phyloP scores from a whole-genome alignment of 2,888 invertebrate species.

The Cotesia congregata region DNA sequence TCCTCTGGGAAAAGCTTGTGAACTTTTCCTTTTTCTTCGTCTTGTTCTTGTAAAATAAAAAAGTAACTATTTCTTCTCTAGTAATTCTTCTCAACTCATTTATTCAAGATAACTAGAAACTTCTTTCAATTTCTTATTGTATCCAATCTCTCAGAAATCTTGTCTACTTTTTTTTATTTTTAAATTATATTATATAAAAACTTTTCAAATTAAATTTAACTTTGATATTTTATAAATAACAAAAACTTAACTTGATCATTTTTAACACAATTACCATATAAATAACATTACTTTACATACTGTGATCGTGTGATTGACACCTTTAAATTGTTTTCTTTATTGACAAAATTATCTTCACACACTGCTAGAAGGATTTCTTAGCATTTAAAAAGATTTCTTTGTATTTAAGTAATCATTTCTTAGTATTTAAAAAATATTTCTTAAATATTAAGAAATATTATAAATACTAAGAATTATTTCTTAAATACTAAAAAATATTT shows the following conservation, averaged over 20 bases:
- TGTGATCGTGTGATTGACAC: neutral
- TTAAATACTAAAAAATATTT: too few relatives aligned
- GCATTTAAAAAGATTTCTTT: too few relatives aligned
- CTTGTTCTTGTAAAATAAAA: slow-evolving; percentile 20
- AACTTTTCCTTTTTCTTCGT: neutral
- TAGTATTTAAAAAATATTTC: too few relatives aligned
- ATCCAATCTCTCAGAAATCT: neutral
- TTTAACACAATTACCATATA: neutral
- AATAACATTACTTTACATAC: neutral
- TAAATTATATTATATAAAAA: neutral
- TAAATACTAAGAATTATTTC: too few relatives aligned
- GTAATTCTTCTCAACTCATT: neutral
- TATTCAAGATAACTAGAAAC: slow-evolving; percentile 1
- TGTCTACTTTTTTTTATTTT: neutral
- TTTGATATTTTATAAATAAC: neutral
- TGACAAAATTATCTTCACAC: too few relatives aligned
- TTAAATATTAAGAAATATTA: too few relatives aligned
- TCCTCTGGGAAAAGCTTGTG: neutral
- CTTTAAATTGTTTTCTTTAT: neutral
- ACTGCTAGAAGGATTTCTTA: too few relatives aligned
- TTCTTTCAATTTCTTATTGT: slow-evolving; percentile 1
- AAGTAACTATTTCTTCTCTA: slow-evolving; percentile 17
- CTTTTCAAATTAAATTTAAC: neutral
- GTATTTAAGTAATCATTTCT: too few relatives aligned
- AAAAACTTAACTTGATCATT: slow-evolving; percentile 7